Base-by-base conservation (phyloP, 2,888 invertebrate genomes). In the Blastobasis lacticolella region DNA sequence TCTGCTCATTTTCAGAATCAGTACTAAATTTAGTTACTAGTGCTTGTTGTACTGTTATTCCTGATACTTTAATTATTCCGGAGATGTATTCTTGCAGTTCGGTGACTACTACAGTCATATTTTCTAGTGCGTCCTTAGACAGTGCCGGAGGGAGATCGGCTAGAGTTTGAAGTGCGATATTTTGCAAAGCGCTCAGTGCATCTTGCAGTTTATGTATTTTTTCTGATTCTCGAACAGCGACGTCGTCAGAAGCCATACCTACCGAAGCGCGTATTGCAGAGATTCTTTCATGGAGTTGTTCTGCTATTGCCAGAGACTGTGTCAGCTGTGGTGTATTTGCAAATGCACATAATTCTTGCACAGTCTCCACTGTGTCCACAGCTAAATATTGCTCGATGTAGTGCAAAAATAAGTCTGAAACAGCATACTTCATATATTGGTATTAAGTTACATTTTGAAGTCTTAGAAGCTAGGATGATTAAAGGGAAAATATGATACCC, bases 71-170 rank as follows among this genome's bases (percentile, higher is more conserved):
- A 41, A 10, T 10, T 9, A 50, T 36, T 36, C 5, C 48, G 8
- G 42, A 23, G n/a, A 54, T 45, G 36, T 51, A 50, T 10, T 47
- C 48, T 6, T 54, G 49, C 37, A 54, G 45, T 2, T 46, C 51
- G 1, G 44, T 41, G 6, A 49, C 46, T 1, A 51, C 45, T 6
- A 41, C 43, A 5, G 10, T 9, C 6, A 51, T 42, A 8, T 48
- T 7, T 6, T 47, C 40, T 37, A 49, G 5, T 8, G 41, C 7
- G 2, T 41, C 8, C 6, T 23, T 23, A 10, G 38, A 47, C 7
- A 45, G 38, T 9, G n/a, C n/a, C 7, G 49, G 23, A 5, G 6
- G 1, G 6, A 53, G 10, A 6, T 55, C 45, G 40, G 6, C 4
- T 8, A 46, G 5, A 6, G 7, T 9, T 1, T 53, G 49, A 4